These are phyloP conservation scores for Artibeus jamaicensis DNA, from an alignment of 2,797 vertebrate genomes.

Conservation along the genomic window DNA sequence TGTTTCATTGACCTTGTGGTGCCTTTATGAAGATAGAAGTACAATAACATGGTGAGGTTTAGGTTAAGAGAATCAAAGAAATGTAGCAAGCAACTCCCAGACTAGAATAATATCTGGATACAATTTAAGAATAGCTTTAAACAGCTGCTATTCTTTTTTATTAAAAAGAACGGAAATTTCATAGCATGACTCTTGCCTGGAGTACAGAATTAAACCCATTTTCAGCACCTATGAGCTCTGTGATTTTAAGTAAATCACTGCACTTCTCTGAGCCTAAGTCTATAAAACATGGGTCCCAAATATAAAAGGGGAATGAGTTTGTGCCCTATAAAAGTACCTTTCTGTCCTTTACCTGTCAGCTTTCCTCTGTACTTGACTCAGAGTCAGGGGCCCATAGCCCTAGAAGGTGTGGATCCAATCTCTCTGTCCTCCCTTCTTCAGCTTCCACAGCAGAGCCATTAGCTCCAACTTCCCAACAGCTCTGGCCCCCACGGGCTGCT, in stretches of 20 bases:
- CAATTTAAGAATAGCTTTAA: not conserved
- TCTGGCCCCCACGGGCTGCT: accelerated
- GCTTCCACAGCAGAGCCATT: not conserved
- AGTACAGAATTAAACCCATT: not conserved
- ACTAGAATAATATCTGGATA: not conserved
- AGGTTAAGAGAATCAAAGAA: not conserved
- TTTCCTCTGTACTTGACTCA: not conserved
- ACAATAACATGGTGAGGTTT: not conserved
- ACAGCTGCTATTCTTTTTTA: not conserved
- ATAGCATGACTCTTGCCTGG: not conserved
- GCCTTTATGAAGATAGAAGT: not conserved
- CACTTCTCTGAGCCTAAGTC: not conserved
- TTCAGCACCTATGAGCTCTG: not conserved
- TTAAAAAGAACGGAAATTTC: not conserved
- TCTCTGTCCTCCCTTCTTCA: not conserved
- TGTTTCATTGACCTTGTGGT: not conserved
- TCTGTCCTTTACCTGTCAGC: not conserved
- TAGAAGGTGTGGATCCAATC: not conserved
- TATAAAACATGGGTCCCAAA: not conserved
- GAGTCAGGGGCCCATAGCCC: not conserved
- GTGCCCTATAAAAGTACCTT: not conserved
- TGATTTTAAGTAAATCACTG: not conserved
- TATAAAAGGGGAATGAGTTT: not conserved
- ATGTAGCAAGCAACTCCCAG: not conserved
- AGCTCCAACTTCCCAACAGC: not conserved